Base-by-base conservation (phyloP, 2,888 invertebrate genomes). In the Drosophila demipolita region DNA sequence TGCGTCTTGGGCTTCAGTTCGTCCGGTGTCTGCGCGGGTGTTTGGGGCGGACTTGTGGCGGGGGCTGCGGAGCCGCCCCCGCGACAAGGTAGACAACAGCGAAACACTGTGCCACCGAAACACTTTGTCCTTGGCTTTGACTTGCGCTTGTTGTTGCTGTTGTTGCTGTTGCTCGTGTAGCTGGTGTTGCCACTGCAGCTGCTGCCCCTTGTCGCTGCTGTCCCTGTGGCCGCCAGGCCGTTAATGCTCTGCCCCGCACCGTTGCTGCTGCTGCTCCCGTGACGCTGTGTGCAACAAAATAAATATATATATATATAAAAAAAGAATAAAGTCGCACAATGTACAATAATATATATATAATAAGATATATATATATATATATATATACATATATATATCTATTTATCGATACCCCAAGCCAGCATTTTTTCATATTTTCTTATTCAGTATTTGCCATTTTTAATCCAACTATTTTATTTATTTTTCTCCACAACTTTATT, bases 21-120 rank as follows among this genome's bases (percentile, higher is more conserved):
- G 82, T 92, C 91, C 85, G 90, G 87, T 80, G 91, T 82, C 66
- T 90, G 85, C 79, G 87, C 90, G 75, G 92, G 91, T 85, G 93
- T 92, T 85, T 91, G 91, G 84, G 93, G 92, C 89, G 95, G 94
- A 93, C 95, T 94, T 94, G 93, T 93, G 90, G 93, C 92, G 92
- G 94, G 94, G 94, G 95, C 94, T 94, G 94, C 94, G 94, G 96
- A 95, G 95, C 95, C 94, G 95, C 96, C 96, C 95, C 96, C 96
- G 95, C 96, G 96, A 95, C 96, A 96, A 95, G 96, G 96, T 95
- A 96, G 95, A 95, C 96, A 96, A 94, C 96, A 96, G 95, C 96
- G 96, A 95, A 96, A 96, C 94, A 96, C 95, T 95, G 95, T 95
- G 93, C 95, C 95, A 95, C 96, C 90, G 86, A 92, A 92, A 85